Evolutionary conservation across 23 tunicate species (phyloP), one percentile per base, ranked within the genome.

Genomic region (Phallusia fumigata): DNA sequence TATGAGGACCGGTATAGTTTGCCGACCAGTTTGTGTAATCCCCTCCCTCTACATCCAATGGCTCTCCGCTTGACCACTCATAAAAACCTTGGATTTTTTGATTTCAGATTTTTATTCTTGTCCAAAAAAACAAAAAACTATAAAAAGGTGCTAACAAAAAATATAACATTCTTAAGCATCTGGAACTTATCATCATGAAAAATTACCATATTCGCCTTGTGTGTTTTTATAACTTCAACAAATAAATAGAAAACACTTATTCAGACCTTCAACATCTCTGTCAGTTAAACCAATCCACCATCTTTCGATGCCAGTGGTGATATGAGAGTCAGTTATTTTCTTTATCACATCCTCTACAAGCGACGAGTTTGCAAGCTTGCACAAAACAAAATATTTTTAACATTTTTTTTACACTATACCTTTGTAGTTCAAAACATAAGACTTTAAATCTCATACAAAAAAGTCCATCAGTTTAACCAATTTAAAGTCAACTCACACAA

Each of bases 11-110:
- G 24, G 65, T 33, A 40, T 33, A 36, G 15, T 18, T 52, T 28
- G 78, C 74, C 0, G 86, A 53, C 96, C 96, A 91, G 34, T 82
- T 83, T 13, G 82, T 72, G 82, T 51, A 78, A 30, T 73, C 74
- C 3, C 84, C 78, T 33, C 65, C 11, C 15, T 18, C 52, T 49
- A 30, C 16, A 33, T 82, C 87, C 30, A 78, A 79, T 0, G 91
- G 88, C 44, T 87, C 97, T 1, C 97, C 97, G 80, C 84, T 76
- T 3, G 76, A 65, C 97, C 97, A 92, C 53, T 74, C 82, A 78
- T 65, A 91, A 19, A 81, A 53, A 34, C 96, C 96, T 91, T 12
- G n/a, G 31, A 19, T 33, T 22, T 3, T 6, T 1, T 21, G 69
- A 13, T 58, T 11, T 58, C 16, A n/a, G n/a, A n/a, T n/a, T n/a